Base-by-base conservation (phyloP, 2,888 invertebrate species). In the Plebejus argus region DNA sequence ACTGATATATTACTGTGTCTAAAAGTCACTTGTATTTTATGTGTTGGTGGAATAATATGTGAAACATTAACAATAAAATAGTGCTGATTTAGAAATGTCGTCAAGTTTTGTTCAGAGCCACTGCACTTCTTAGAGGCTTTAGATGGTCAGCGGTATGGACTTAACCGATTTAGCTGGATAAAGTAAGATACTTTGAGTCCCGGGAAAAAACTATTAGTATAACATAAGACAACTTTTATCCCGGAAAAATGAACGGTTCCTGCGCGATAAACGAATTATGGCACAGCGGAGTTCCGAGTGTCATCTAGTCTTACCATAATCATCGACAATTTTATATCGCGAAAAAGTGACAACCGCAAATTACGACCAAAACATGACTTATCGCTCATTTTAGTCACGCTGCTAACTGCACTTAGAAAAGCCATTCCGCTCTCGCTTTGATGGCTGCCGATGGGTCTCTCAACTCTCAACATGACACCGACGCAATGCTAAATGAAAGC, bases 1-100 rank as follows among this genome's bases (percentile, higher is more conserved):
- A 74, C 45, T 74, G 74, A 74, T 74, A 74, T 74, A 74, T 74
- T 74, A 49, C 53, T 49, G 74, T 49, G 45, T 74, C 28, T 74
- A 49, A 74, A 74, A 74, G 45, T 23, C 28, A 49, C 1, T 20
- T 45, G 49, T 72, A 10, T 45, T 28, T 33, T 66, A 33, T 66
- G 15, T 18, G 28, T 12, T 66, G 5, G 28, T 66, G 5, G 23
- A 66, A 33, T 33, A 45, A 3, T 28, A 66, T 28, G 28, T 61
- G n/a, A 7, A n/a, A 7, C 23, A 23, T 23, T 53, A 23, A 20
- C 20, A 12, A 23, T 23, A 20, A n/a, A 3, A 58, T 58, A n/a
- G n/a, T n/a, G 28, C 28, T 28, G 28, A 28, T 28, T 28, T 28
- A 28, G 28, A 28, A 28, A 28, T 28, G 28, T 28, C 28, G 28